phyloP scores from a whole-genome alignment of 2,113 vertebrate genomes.

The Emydocephalus ijimae region DNA sequence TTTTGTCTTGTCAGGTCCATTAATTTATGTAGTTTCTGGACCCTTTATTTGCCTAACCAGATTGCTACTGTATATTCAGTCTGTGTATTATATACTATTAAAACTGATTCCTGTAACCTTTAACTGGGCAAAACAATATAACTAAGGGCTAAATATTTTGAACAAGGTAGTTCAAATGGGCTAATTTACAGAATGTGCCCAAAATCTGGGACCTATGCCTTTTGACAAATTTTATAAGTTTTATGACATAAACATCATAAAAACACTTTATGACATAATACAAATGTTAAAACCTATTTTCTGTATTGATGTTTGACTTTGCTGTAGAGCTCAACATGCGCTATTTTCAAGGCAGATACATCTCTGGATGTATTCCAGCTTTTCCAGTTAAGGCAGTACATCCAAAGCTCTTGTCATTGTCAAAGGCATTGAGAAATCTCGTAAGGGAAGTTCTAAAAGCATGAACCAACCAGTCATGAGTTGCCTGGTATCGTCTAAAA shows the following conservation, averaged over 20 bases:
- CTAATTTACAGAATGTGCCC: not conserved
- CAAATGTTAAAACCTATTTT: not conserved
- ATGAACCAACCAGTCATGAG: not conserved
- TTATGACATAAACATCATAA: not conserved
- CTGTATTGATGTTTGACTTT: not conserved
- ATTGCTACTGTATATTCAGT: not conserved
- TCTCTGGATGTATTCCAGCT: not conserved
- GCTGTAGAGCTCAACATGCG: not conserved
- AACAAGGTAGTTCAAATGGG: not conserved
- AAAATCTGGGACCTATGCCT: not conserved
- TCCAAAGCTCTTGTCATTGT: not conserved
- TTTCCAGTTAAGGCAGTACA: not conserved
- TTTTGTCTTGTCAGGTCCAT: not conserved
- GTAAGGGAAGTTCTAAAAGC: not conserved
- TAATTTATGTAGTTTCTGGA: not conserved
- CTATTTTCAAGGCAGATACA: not conserved
- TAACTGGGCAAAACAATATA: not conserved
- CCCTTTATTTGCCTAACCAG: not conserved
- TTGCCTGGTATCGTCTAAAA: not conserved
- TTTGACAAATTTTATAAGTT: not conserved
- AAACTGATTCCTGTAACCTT: not conserved
- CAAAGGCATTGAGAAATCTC: not conserved
- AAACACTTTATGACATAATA: not conserved
- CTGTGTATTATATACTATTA: not conserved
- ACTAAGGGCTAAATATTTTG: not conserved